Evolutionary conservation across 2,797 vertebrate species (phyloP).

Genomic region (Nyctibius grandis): DNA sequence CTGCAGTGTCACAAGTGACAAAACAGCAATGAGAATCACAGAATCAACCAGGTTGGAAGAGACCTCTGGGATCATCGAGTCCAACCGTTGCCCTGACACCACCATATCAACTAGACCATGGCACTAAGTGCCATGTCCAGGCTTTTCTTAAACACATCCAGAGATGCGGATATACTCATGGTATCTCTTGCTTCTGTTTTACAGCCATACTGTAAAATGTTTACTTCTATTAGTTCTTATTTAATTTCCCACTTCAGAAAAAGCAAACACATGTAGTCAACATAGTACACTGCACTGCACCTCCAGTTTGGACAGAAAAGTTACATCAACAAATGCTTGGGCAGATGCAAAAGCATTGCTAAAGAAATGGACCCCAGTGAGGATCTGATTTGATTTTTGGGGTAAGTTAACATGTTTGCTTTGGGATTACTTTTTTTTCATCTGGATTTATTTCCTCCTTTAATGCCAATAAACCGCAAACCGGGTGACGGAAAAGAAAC

Average conservation of each 20-base stretch:
- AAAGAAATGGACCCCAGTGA: neutral
- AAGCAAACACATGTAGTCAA: neutral
- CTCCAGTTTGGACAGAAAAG: neutral
- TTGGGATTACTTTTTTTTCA: neutral
- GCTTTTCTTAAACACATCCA: too few relatives aligned
- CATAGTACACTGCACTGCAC: neutral
- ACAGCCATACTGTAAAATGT: neutral
- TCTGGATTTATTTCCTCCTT: neutral
- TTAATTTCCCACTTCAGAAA: neutral
- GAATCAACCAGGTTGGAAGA: too few relatives aligned
- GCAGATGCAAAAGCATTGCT: neutral
- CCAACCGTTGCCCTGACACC: too few relatives aligned
- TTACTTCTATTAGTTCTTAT: neutral
- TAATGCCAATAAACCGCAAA: neutral
- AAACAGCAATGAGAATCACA: neutral
- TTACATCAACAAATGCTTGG: neutral
- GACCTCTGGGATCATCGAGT: too few relatives aligned
- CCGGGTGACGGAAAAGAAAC: neutral
- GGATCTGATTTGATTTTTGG: neutral
- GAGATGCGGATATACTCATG: fast-evolving
- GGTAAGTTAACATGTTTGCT: neutral
- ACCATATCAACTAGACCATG: too few relatives aligned
- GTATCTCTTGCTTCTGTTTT: neutral
- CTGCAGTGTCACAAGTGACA: neutral
- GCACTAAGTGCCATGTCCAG: too few relatives aligned